A percentile compares a stretch with the other conserved stretches of the same genome.
These are phyloP conservation scores for Dermatemys mawii DNA, from an alignment of 2,113 vertebrate species.

Conservation along the genomic window DNA sequence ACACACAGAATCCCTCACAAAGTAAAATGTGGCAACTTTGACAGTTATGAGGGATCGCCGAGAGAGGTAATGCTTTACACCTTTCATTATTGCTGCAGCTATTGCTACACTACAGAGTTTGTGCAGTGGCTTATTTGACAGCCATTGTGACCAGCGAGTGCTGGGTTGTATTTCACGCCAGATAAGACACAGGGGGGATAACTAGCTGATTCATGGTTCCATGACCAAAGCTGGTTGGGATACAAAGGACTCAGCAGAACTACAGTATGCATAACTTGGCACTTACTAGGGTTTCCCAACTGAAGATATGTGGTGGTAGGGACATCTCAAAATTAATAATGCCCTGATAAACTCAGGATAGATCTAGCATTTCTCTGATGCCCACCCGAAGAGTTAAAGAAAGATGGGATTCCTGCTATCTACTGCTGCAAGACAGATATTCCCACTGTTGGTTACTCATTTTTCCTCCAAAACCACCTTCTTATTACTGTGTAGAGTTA, in stretches of 20 bases:
- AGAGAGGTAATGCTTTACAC: background rate
- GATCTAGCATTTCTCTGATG: constrained; percentile 47
- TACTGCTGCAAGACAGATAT: constrained; percentile 30
- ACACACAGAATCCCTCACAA: background rate
- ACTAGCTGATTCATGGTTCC: background rate
- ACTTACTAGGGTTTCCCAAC: fast-evolving
- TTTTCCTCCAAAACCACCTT: background rate
- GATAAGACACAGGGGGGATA: background rate
- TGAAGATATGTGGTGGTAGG: constrained; percentile 12
- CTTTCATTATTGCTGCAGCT: background rate
- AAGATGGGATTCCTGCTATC: background rate
- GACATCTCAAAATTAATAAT: constrained; percentile 29
- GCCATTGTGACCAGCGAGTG: fast-evolving
- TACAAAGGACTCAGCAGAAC: fast-evolving
- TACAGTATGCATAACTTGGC: background rate
- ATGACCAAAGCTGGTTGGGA: background rate
- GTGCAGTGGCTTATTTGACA: background rate
- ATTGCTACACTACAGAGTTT: background rate
- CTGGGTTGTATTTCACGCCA: background rate
- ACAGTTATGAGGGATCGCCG: background rate
- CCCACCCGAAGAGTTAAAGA: constrained; percentile 67
- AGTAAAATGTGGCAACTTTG: background rate
- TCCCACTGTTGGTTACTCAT: constrained; percentile 1
- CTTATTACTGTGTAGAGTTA: background rate
- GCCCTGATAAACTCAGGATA: constrained; percentile 52